Conservation (phyloP, 2,797 vertebrate genomes). For the Phoeniculus purpureus region DNA sequence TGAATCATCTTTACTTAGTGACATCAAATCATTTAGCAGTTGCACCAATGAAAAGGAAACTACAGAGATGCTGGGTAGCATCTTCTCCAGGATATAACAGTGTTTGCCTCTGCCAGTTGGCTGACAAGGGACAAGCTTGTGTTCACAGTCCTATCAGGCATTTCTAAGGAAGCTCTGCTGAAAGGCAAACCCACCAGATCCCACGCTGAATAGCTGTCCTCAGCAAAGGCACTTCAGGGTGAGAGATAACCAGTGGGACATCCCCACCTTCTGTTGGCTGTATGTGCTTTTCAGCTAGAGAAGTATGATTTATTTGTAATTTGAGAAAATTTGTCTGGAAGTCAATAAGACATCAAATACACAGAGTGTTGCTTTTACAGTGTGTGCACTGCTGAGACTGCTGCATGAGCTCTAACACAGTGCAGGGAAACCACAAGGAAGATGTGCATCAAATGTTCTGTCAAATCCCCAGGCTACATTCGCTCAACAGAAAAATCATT, state of each 20-base stretch:
- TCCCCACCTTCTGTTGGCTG: not conserved
- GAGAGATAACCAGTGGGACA: not conserved
- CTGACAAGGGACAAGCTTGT: not conserved
- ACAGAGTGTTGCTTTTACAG: not conserved
- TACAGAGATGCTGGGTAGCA: not conserved
- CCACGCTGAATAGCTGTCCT: not conserved
- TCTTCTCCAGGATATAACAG: not conserved
- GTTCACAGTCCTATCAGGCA: not conserved
- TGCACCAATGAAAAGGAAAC: constrained; percentile 41
- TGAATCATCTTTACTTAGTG: constrained; percentile 54
- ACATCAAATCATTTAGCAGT: constrained; percentile 10
- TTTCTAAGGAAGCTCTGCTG: not conserved
- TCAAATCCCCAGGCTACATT: not conserved
- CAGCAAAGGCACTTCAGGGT: rapidly evolving
- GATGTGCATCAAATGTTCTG: not conserved
- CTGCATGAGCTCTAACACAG: not conserved
- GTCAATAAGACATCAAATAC: not conserved
- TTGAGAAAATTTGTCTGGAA: not conserved
- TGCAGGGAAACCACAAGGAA: not conserved
- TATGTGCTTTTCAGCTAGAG: not conserved
- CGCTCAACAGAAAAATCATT: not conserved
- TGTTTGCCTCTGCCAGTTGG: not conserved
- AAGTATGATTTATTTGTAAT: not conserved
- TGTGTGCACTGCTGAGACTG: not conserved
- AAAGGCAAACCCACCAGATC: too few species aligned